Evolutionary conservation across 2,888 invertebrate genomes (phyloP), one percentile per base, ranked within the genome.

Genomic region (Sipha maydis): DNA sequence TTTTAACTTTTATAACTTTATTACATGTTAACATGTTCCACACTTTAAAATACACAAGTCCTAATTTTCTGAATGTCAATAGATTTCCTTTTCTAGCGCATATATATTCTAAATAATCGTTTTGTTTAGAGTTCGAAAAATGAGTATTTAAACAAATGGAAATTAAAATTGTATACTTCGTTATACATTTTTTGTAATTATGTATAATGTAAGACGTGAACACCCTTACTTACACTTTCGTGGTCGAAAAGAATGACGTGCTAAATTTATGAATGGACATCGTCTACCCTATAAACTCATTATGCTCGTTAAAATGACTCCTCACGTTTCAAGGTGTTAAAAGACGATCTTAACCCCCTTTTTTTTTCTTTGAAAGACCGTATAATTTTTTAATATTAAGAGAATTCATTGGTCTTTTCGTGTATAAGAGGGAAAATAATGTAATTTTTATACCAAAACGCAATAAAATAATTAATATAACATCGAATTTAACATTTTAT

Each of bases 251-350:
- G 77, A 85, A 85, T 67, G 85, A 85, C 80, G 75, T 73, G 41
- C 73, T 38, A 56, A 80, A 88, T 88, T 82, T 82, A 88, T 88
- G 88, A 88, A 88, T 67, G 85, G 86, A 80, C 80, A 75, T 75
- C 34, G 34, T 77, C 73, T 82, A 19, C 61, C 54, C 85, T 31
- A 14, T 61, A 73, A 25, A 85, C 69, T 34, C 78, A 77, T 85
- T 85, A 69, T 73, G 34, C 41, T 73, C 78, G 73, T 48, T 61
- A 61, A 73, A 88, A 88, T 56, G 41, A 31, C 41, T 88, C 56
- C 77, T 82, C 88, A 67, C 75, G 75, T 78, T 67, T 48, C 69
- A 34, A 85, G 85, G 85, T 85, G 85, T 85, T 77, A 85, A 85
- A 69, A 77, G 48, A 34, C n/a, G 25, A 77, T 77, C 69, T 67